Conservation (phyloP, 2,797 vertebrate species). For the Coregonus sp. region DNA sequence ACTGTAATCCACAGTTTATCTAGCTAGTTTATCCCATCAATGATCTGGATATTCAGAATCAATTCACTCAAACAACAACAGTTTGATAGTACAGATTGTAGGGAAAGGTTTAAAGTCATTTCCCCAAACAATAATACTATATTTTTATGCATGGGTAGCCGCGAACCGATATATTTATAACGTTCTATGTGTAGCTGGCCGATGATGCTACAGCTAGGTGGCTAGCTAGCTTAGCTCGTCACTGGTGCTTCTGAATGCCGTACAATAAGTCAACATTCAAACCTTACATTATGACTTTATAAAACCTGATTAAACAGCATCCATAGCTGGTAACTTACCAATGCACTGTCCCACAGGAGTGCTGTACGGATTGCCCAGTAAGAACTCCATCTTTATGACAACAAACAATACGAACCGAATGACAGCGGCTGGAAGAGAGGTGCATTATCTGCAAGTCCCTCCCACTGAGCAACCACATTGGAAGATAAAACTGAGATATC, state of each 20-base stretch:
- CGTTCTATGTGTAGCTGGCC: neutral
- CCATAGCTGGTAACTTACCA: constrained; percentile 75
- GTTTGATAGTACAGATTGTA: too few species aligned
- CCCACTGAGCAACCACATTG: constrained; percentile 54
- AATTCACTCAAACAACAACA: too few species aligned
- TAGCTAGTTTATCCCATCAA: too few species aligned
- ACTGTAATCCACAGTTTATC: too few species aligned
- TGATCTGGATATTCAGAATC: too few species aligned
- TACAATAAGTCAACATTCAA: neutral
- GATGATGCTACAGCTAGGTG: neutral
- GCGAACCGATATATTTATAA: neutral
- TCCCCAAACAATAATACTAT: too few species aligned
- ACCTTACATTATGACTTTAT: neutral
- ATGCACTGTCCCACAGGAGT: constrained; percentile 95
- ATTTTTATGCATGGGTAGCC: neutral
- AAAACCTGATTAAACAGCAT: neutral
- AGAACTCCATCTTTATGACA: constrained; percentile 98
- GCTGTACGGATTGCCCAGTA: constrained; percentile 96
- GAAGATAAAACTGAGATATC: neutral
- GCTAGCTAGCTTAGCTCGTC: neutral
- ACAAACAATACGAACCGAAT: constrained; percentile 74
- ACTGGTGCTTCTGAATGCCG: neutral
- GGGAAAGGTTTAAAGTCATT: too few species aligned
- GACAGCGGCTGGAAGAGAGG: constrained; percentile 53
- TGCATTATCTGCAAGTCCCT: constrained; percentile 41